Base-by-base conservation (phyloP, 2,113 vertebrate species). In the Chaenocephalus aceratus region DNA sequence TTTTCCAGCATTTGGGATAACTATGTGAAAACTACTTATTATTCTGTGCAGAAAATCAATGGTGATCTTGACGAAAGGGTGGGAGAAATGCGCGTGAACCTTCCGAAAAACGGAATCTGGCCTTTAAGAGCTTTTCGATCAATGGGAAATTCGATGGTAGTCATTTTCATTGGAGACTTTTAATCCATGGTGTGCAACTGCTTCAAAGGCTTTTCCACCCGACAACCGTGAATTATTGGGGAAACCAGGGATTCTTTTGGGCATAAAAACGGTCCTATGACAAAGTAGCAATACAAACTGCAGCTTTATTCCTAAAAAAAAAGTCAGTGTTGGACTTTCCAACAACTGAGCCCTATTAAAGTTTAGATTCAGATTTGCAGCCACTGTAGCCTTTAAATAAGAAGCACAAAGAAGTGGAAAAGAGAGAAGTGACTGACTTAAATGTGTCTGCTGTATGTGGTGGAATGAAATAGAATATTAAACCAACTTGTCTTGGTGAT, bases 391-490 rank as follows among this genome's bases (percentile, higher is more conserved):
- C 30, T 30, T 9, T 23, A 66, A 59, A 59, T 59, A 36, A 36
- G 9, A 41, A 44, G 5, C 23, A 41, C 23, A 30, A 10, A 13
- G 23, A 63, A 71, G 49, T 11, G 49, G 64, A 69, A 58, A 67
- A 58, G 21, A 66, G 30, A 30, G 30, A 60, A 65, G 1, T 74
- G 63, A 68, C 5, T 65, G 61, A 75, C 60, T 72, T 52, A 21
- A 77, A 64, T 75, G 56, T 0, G 0, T 61, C 23, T 3, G 14
- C n/a, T 15, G 54, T 9, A 57, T 56, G 34, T 57, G 60, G 3
- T 57, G 49, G 64, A 78, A 76, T 71, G 60, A 71, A 56, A 61
- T 36, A 41, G 77, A 75, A 78, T 79, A 89, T 89, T 71, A 84
- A 84, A 84, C 26, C 64, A 66, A 74, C 72, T 80, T 49, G 45